Percentiles rank a stretch among this genome's conserved stretches.
These are phyloP conservation scores for Sarcophaga carnaria DNA, from an alignment of 2,888 invertebrate genomes.

Conservation along the genomic window DNA sequence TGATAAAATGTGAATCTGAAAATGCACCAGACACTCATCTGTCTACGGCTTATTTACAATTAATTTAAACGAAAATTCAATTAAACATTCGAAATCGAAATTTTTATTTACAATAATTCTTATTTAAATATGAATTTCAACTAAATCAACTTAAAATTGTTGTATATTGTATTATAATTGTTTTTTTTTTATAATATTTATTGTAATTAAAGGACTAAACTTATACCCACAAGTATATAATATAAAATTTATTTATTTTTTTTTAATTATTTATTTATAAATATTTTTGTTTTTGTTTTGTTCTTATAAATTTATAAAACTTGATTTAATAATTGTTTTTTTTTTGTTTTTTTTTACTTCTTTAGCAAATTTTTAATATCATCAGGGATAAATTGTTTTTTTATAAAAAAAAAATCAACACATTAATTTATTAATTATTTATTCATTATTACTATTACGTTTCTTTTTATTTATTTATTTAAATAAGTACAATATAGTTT, in stretches of 20 bases:
- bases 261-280: background rate
- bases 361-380: slow-evolving; percentile 11
- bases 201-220: slow-evolving; percentile 27
- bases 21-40: no score
- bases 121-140: slow-evolving; percentile 35
- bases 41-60: no score
- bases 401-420: slow-evolving; percentile 18
- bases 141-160: slow-evolving; percentile 19
- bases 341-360: slow-evolving; percentile 4
- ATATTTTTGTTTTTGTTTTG: background rate
- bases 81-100: slow-evolving; percentile 25
- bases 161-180: background rate
- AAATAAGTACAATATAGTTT: slow-evolving; percentile 47
- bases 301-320: background rate
- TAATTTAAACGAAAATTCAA: no score
- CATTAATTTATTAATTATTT: background rate
- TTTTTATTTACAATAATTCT: slow-evolving; percentile 57
- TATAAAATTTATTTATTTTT: slow-evolving; percentile 16
- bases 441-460: background rate
- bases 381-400: background rate
- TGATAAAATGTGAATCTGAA: no score
- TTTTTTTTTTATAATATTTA: background rate
- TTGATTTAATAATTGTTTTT: background rate
- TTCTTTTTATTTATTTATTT: background rate
- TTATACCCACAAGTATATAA: slow-evolving; percentile 7